Percentiles rank a stretch among this genome's conserved stretches.
phyloP scores from a whole-genome alignment of 2,113 vertebrate species.

The Azemiops feae region DNA sequence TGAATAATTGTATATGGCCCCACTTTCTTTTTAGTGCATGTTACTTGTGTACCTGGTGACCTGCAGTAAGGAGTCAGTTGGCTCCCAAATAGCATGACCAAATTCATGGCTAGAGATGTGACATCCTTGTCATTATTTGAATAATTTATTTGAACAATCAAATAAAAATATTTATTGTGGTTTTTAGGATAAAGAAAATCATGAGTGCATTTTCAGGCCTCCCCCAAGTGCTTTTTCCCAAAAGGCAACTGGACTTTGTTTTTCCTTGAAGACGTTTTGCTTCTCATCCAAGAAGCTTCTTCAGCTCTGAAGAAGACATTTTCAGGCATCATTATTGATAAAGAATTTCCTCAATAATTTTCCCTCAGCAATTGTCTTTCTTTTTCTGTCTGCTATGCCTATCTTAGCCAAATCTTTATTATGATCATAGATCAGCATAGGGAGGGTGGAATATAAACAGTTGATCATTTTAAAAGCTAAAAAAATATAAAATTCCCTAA shows the following conservation, averaged over 20 bases:
- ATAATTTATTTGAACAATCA: neutral
- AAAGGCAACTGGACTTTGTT: neutral
- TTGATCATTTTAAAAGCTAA: neutral
- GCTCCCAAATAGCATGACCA: neutral
- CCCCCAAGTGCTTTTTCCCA: no score
- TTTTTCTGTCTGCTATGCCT: neutral
- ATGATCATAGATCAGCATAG: neutral
- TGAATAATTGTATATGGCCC: neutral
- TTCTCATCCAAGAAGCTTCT: neutral
- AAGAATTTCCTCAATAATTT: neutral
- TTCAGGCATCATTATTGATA: neutral
- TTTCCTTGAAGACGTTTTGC: neutral
- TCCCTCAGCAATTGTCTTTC: neutral
- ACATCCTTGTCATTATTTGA: neutral
- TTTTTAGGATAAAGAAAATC: neutral
- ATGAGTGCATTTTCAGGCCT: neutral
- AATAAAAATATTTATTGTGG: neutral
- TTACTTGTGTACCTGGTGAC: no score
- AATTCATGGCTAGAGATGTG: neutral
- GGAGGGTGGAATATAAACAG: neutral
- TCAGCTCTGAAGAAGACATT: neutral
- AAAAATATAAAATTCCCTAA: neutral
- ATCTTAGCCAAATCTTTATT: neutral
- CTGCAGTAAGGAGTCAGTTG: neutral
- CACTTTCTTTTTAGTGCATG: neutral